Conservation (phyloP, 92 coral and sea anemone genomes). For the Scolanthus callimorphus region DNA sequence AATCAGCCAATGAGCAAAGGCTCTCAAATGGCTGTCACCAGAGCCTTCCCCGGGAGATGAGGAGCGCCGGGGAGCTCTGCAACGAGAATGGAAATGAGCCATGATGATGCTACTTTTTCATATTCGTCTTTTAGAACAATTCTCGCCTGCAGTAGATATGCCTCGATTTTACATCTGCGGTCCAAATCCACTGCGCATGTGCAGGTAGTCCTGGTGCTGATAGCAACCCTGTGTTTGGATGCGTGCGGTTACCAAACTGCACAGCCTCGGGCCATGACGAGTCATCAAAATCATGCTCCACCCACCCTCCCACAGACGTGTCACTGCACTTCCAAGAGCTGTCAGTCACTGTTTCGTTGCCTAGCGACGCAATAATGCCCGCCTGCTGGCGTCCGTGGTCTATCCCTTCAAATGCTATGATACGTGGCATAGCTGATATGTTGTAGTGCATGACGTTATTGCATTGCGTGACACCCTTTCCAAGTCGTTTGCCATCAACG, state of each 20-base stretch:
- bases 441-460: neutral
- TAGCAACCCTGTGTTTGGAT: neutral
- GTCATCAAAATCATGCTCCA: conserved; percentile 2
- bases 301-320: conserved; percentile 2
- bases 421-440: neutral
- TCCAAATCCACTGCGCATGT: conserved; percentile 34
- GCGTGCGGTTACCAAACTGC: conserved; percentile 5
- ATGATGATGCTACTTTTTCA: too few relatives aligned
- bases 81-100: too few relatives aligned
- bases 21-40: too few relatives aligned
- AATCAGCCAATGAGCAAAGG: too few relatives aligned
- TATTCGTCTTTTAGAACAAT: neutral
- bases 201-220: neutral
- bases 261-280: conserved; percentile 17
- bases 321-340: conserved; percentile 23
- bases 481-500: conserved; percentile 1
- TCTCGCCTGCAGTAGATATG: conserved; percentile 23
- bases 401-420: conserved; percentile 19
- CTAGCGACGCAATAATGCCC: conserved; percentile 33
- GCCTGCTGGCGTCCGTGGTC: conserved; percentile 21
- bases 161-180: neutral
- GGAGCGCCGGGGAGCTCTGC: too few relatives aligned
- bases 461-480: neutral
- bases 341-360: conserved; percentile 14
- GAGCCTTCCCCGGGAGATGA: too few relatives aligned